Percentiles rank a stretch among this genome's conserved stretches.
These are phyloP conservation scores for Pluvianellus socialis DNA, from an alignment of 2,113 vertebrate genomes.

Conservation along the genomic window DNA sequence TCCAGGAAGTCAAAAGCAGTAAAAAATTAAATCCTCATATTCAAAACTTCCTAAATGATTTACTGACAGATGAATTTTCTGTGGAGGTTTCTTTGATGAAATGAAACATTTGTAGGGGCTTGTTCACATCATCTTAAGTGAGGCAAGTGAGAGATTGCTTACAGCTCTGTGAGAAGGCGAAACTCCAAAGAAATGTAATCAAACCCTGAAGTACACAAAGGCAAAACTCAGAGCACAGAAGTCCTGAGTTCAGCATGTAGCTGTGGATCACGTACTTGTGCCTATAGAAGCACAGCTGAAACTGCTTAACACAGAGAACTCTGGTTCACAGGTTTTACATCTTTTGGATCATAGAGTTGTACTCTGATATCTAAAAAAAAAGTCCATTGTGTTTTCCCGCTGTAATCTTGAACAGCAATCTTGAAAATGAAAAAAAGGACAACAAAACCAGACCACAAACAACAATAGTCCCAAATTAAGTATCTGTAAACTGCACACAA, in stretches of 20 bases:
- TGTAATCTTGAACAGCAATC: neutral
- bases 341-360: neutral
- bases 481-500: neutral
- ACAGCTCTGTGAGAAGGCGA: neutral
- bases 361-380: neutral
- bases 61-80: neutral
- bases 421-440: neutral
- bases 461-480: neutral
- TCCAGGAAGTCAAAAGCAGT: neutral
- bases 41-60: neutral
- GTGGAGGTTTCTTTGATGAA: neutral
- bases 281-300: neutral
- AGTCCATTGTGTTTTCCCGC: neutral
- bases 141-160: neutral
- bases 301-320: too few relatives aligned
- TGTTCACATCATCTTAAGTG: neutral
- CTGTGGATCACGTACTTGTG: neutral
- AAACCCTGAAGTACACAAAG: neutral
- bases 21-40: neutral
- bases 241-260: neutral
- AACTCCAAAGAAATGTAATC: neutral
- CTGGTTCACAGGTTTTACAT: neutral
- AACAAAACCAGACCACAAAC: neutral
- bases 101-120: neutral
- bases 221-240: neutral